Percentiles rank a stretch among this genome's conserved stretches.
These are phyloP conservation scores for Paguma larvata DNA, from an alignment of 2,797 vertebrate genomes.

Conservation along the genomic window DNA sequence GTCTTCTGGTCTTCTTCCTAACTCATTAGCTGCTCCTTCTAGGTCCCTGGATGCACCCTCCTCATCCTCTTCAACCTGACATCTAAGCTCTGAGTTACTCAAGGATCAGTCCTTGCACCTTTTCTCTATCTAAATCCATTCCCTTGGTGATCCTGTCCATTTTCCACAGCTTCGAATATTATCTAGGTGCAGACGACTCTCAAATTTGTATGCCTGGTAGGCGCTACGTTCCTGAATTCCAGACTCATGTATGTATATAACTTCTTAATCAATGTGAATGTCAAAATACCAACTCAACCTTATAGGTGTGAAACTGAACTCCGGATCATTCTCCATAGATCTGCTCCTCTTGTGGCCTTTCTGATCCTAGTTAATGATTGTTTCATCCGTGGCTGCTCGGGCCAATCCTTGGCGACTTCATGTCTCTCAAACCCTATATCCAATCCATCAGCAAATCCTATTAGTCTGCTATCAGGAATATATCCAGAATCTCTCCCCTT, in stretches of 20 bases:
- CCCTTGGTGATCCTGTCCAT: not conserved
- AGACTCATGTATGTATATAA: not conserved
- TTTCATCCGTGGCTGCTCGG: not conserved
- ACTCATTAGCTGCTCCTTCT: not conserved
- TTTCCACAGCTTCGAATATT: not conserved
- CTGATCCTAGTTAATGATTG: not conserved
- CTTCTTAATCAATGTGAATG: conserved; percentile 1
- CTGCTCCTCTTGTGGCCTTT: not conserved
- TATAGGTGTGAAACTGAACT: not conserved
- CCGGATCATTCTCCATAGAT: not conserved
- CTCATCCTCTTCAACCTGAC: not conserved
- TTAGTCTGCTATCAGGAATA: not conserved
- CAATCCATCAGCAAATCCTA: conserved; percentile 29
- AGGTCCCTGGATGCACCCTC: not conserved
- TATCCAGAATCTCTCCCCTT: not conserved
- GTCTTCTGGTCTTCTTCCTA: not conserved
- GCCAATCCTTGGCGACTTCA: not conserved
- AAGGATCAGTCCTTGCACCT: not conserved
- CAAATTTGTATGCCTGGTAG: not conserved
- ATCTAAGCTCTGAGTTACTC: not conserved
- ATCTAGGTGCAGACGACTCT: not conserved
- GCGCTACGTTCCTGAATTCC: not conserved
- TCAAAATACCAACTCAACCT: not conserved
- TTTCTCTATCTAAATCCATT: not conserved
- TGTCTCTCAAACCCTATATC: not conserved